These are phyloP conservation scores for Agonopterix alstromeriana DNA, from an alignment of 2,888 invertebrate species.

Conservation along the genomic window DNA sequence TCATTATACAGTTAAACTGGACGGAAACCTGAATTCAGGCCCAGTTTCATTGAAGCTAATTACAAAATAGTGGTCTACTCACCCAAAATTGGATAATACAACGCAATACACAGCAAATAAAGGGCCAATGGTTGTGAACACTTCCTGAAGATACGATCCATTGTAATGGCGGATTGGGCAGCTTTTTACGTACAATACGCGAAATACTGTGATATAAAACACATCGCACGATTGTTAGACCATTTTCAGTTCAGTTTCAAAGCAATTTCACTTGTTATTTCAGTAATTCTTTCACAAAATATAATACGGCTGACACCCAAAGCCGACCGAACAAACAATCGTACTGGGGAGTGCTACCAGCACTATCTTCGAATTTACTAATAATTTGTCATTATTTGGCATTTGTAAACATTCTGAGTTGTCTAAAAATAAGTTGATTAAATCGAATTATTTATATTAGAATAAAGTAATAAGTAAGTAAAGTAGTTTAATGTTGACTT, in stretches of 20 bases:
- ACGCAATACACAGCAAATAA: constrained; percentile 62
- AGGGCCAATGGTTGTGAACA: constrained; percentile 56
- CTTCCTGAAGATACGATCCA: constrained; percentile 56
- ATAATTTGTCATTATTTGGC: neutral
- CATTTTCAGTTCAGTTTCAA: constrained; percentile 55
- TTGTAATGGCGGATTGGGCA: constrained; percentile 70
- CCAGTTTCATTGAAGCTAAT: neutral
- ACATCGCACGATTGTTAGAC: constrained; percentile 52
- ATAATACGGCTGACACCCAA: constrained; percentile 71
- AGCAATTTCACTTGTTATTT: constrained; percentile 50
- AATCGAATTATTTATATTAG: too few species aligned
- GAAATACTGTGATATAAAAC: constrained; percentile 38
- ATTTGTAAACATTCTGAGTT: too few species aligned
- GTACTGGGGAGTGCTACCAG: constrained; percentile 1
- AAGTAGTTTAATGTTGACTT: too few species aligned
- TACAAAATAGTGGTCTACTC: constrained; percentile 26
- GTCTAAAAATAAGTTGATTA: too few species aligned
- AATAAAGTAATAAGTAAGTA: too few species aligned
- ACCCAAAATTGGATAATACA: constrained; percentile 60
- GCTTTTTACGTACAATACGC: constrained; percentile 51
- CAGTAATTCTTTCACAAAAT: constrained; percentile 57
- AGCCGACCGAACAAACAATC: constrained; percentile 69
- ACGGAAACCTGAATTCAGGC: neutral
- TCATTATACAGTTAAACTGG: too few species aligned
- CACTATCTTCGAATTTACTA: neutral